Evolutionary conservation across 1,140 invertebrate genomes (phyloP), one percentile per base, ranked within the genome.

Genomic region (Penaeus chinensis): DNA sequence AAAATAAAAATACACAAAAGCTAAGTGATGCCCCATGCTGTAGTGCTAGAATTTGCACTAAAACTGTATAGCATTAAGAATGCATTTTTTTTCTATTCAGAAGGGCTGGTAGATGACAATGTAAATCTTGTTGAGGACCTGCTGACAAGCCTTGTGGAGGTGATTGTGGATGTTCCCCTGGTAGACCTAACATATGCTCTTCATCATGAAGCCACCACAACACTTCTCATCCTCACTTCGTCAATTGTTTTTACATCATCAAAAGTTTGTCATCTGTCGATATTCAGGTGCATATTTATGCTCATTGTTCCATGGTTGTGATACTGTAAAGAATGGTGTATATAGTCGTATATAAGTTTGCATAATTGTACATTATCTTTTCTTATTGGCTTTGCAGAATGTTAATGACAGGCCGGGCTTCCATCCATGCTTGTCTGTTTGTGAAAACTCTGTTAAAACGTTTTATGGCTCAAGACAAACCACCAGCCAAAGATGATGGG

Each of bases 391-490:
- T 32, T 37, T 61, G 20, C 91, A 95, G 95, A 91, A 95, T 95
- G 66, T 92, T 96, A 19, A 97, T 96, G 94, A 95, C 95, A 91
- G 95, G 95, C 24, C 93, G 94, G 89, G 94, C 95, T 92, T 93
- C 94, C 65, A 94, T 95, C 90, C 94, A 95, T 92, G 95, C 96
- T 1, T 93, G 95, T n/a, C 92, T 95, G 42, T 92, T 98, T 63
- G 95, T 96, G 74, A 96, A 96, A 91, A 95, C 94, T 1, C 92
- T 98, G 24, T 91, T 98, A 42, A 94, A 94, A 85, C 96, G 97
- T 92, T 95, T 97, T 90, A 94, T 95, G 2, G 94, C 95, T 60
- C 96, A 98, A 93, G 92, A 94, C 82, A 94, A 95, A 86, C 95
- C 95, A 47, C 96, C 96, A 11, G 93, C 47, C 92, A 93, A 61